phyloP scores from a whole-genome alignment of 2,113 vertebrate species.

The Phrynosoma blainvillii region DNA sequence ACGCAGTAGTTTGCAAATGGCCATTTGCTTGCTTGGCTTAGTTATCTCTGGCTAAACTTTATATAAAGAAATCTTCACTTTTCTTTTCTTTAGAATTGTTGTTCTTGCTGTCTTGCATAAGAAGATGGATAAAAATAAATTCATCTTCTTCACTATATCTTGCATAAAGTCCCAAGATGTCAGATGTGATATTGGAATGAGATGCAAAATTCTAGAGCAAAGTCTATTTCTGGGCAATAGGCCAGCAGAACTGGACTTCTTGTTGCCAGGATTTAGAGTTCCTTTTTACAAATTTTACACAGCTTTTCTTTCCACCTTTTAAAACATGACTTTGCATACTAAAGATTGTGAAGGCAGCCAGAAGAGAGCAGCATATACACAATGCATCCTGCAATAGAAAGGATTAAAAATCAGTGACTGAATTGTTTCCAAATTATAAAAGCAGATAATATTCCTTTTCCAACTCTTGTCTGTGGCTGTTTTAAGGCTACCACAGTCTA shows the following conservation, averaged over 20 bases:
- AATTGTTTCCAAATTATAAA: constrained; percentile 47
- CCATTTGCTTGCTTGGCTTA: not conserved
- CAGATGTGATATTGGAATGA: not conserved
- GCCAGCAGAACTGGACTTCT: not conserved
- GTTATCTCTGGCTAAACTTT: not conserved
- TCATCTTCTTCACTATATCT: not conserved
- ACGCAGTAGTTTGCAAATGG: too few relatives aligned
- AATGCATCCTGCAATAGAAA: constrained; percentile 59
- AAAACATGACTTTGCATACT: constrained; percentile 68
- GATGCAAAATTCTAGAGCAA: not conserved
- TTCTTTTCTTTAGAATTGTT: not conserved
- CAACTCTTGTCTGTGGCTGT: not conserved
- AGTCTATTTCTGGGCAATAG: constrained; percentile 15
- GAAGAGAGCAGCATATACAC: constrained; percentile 78
- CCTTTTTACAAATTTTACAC: constrained; percentile 36
- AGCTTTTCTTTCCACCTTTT: constrained; percentile 58
- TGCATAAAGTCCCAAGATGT: not conserved
- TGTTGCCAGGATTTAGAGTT: not conserved
- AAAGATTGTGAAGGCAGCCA: constrained; percentile 73
- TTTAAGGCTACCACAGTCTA: not conserved
- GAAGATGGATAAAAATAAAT: not conserved
- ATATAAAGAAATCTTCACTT: not conserved
- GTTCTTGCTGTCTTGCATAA: not conserved
- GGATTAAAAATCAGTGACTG: constrained; percentile 54
- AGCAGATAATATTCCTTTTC: not conserved